Evolutionary conservation across 2,113 vertebrate genomes (phyloP).

Genomic region (Malurus cyaneus): DNA sequence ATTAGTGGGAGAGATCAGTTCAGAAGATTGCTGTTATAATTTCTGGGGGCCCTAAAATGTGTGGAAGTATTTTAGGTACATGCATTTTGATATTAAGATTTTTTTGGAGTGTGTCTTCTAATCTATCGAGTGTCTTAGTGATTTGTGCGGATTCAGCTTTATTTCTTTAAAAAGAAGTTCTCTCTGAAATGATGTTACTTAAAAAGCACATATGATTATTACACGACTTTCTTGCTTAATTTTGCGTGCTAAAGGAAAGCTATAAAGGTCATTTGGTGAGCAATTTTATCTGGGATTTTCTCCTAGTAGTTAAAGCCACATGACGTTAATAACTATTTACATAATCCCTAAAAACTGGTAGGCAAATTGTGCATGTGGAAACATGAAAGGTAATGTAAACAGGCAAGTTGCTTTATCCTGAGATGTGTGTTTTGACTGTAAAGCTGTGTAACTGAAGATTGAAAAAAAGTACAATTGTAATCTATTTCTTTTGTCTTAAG

Average conservation of each 20-base stretch:
- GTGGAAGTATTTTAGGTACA: background rate
- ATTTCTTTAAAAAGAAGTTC: background rate
- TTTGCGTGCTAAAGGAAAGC: background rate
- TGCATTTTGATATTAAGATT: background rate
- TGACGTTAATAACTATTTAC: conserved; percentile 36
- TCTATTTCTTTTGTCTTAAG: background rate
- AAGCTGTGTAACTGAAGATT: background rate
- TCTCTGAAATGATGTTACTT: background rate
- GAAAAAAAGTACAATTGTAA: background rate
- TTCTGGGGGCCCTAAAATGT: background rate
- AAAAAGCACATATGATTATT: background rate
- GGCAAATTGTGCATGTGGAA: conserved; percentile 10
- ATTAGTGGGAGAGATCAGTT: background rate
- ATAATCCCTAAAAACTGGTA: conserved; percentile 24
- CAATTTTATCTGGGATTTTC: conserved; percentile 38
- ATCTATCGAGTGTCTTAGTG: background rate
- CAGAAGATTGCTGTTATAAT: background rate
- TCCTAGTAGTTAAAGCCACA: background rate
- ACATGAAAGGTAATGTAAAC: background rate
- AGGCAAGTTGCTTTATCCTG: background rate
- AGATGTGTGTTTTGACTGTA: background rate
- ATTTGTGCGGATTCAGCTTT: background rate
- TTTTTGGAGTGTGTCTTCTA: background rate
- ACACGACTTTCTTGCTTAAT: conserved; percentile 1
- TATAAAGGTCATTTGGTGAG: conserved; percentile 26